These are phyloP conservation scores for Pimpla rufipes DNA, from an alignment of 2,888 invertebrate species.

Conservation along the genomic window DNA sequence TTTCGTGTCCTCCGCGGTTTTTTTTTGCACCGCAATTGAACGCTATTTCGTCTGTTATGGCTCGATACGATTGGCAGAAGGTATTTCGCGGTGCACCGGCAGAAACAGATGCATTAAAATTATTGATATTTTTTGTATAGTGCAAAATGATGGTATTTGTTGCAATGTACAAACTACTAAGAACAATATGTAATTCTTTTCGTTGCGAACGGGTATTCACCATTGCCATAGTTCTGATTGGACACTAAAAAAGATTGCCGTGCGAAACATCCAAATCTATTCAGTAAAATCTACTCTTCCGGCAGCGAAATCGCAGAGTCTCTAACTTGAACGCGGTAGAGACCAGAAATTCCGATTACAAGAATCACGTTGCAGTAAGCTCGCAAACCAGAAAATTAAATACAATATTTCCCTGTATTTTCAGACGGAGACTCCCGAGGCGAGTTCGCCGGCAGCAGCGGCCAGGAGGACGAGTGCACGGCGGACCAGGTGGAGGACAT, in stretches of 20 bases:
- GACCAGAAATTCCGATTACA: background rate
- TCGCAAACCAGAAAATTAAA: no score
- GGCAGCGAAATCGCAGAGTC: no score
- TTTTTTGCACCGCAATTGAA: background rate
- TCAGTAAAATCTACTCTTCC: no score
- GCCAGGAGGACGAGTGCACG: slow-evolving; percentile 84
- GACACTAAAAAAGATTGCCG: no score
- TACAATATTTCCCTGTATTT: slow-evolving; percentile 69
- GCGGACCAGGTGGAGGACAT: slow-evolving; percentile 82
- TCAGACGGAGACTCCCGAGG: slow-evolving; percentile 86
- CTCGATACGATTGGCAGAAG: slow-evolving; percentile 21
- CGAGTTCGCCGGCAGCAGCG: slow-evolving; percentile 84
- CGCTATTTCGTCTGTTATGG: background rate
- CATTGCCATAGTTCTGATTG: no score
- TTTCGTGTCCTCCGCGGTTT: background rate
- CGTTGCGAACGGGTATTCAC: no score
- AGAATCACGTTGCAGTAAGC: background rate
- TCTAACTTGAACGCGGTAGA: background rate
- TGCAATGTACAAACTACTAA: no score
- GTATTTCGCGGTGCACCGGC: background rate
- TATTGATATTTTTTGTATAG: no score
- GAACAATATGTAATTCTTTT: no score
- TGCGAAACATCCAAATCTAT: no score
- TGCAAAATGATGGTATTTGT: no score
- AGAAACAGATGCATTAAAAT: no score